These are phyloP conservation scores for Neuroscelio doddi DNA, from an alignment of 2,888 invertebrate species.

Conservation along the genomic window DNA sequence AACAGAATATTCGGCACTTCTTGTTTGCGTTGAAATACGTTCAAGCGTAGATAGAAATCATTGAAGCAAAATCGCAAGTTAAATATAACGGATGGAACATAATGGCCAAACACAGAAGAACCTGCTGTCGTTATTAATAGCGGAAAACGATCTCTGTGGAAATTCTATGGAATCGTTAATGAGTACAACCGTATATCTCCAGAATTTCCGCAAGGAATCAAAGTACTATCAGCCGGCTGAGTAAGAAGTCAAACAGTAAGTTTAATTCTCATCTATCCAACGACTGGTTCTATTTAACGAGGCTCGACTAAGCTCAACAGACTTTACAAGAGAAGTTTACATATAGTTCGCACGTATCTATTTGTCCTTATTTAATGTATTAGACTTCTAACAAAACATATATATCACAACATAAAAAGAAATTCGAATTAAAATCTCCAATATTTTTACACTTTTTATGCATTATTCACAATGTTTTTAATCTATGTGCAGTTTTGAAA, in stretches of 20 bases:
- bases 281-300: constrained; percentile 36
- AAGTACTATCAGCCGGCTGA: constrained; percentile 46
- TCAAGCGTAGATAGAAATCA: too few relatives aligned
- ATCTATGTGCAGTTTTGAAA: too few relatives aligned
- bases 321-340: neutral
- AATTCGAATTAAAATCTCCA: too few relatives aligned
- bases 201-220: constrained; percentile 36
- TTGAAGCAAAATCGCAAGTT: constrained; percentile 1
- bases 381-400: too few relatives aligned
- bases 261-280: constrained; percentile 45
- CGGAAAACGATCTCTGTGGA: constrained; percentile 35
- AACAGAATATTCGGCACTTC: too few relatives aligned
- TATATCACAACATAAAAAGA: too few relatives aligned
- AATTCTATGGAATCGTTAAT: constrained; percentile 36
- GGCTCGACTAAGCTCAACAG: neutral
- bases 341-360: neutral
- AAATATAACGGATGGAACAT: constrained; percentile 19
- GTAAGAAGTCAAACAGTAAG: constrained; percentile 54
- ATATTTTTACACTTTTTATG: too few relatives aligned
- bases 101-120: constrained; percentile 25
- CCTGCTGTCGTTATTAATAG: constrained; percentile 34
- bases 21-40: too few relatives aligned
- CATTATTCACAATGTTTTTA: too few relatives aligned
- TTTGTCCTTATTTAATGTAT: too few relatives aligned
- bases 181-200: constrained; percentile 30